These are phyloP conservation scores for Sicus ferrugineus DNA, from an alignment of 2,888 invertebrate genomes.

Conservation along the genomic window DNA sequence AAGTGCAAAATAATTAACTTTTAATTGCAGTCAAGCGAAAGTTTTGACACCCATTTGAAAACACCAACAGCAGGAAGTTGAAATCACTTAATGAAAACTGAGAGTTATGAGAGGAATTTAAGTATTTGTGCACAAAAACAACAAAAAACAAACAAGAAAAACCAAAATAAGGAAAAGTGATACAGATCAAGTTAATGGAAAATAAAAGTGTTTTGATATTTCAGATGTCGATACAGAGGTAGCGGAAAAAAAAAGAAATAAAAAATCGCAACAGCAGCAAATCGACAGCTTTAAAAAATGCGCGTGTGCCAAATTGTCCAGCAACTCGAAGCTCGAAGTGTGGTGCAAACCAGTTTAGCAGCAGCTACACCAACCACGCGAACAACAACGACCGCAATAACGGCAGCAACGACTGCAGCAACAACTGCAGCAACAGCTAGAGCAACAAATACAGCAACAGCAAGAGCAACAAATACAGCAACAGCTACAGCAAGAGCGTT, in stretches of 20 bases:
- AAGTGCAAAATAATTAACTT: too few species aligned
- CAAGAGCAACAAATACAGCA: too few species aligned
- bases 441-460: too few species aligned
- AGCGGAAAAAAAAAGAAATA: background rate
- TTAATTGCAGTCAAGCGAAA: constrained; percentile 6
- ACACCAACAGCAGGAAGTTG: too few species aligned
- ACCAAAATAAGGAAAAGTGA: constrained; percentile 23
- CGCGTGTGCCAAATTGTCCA: too few species aligned
- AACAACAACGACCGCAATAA: too few species aligned
- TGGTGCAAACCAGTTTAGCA: background rate
- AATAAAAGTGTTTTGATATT: constrained; percentile 13
- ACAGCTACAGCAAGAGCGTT: too few species aligned
- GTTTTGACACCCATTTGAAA: constrained; percentile 3
- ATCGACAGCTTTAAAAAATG: too few species aligned
- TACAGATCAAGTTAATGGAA: constrained; percentile 24
- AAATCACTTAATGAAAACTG: too few species aligned
- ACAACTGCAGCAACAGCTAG: too few species aligned
- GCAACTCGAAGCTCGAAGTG: background rate
- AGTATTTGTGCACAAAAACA: constrained; percentile 44
- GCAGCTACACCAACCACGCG: constrained; percentile 16
- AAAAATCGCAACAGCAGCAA: background rate
- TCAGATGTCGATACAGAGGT: background rate
- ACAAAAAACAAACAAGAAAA: constrained; percentile 41
- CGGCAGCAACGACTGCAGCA: too few species aligned
- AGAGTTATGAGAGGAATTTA: constrained; percentile 25